Percentiles rank a stretch among this genome's conserved stretches.
These are phyloP conservation scores for Penaeus japonicus DNA, from an alignment of 1,140 invertebrate species.

Conservation along the genomic window DNA sequence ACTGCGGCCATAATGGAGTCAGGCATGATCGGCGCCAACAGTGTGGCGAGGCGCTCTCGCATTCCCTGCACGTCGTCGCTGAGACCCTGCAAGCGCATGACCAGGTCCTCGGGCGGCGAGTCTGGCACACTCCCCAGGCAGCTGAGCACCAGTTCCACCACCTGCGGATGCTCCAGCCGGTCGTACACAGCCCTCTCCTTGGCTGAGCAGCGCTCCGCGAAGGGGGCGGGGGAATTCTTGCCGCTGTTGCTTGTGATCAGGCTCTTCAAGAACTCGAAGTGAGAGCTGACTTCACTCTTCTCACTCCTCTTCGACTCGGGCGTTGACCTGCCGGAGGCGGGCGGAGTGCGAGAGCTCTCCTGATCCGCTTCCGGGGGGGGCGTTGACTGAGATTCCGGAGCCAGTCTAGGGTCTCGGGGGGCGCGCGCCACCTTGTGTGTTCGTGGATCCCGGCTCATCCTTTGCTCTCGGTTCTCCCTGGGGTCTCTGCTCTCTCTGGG, in stretches of 20 bases:
- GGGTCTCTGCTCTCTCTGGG: background rate
- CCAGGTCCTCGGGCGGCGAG: slow-evolving; percentile 36
- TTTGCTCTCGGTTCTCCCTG: slow-evolving; percentile 6
- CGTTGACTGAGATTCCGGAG: background rate
- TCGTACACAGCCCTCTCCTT: slow-evolving; percentile 25
- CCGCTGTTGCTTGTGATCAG: slow-evolving; percentile 14
- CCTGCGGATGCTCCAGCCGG: slow-evolving; percentile 31
- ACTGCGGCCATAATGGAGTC: background rate
- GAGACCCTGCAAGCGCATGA: background rate
- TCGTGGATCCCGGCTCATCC: background rate
- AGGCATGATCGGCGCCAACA: slow-evolving; percentile 27
- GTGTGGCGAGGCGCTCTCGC: slow-evolving; percentile 26
- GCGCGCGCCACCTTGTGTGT: background rate
- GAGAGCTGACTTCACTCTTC: background rate
- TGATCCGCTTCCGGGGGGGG: no score
- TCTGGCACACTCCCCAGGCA: slow-evolving; percentile 37
- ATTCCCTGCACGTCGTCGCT: slow-evolving; percentile 24
- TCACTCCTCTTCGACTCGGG: background rate
- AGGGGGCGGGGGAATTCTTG: background rate
- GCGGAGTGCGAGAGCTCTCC: background rate
- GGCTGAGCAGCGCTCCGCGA: slow-evolving; percentile 1
- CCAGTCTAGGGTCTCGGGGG: slow-evolving; percentile 10
- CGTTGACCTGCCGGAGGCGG: slow-evolving; percentile 7
- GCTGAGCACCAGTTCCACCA: slow-evolving; percentile 32
- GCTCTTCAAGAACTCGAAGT: slow-evolving; percentile 41